A percentile compares a stretch with the other conserved stretches of the same genome.
Evolutionary conservation across 2,888 invertebrate genomes (phyloP).

Genomic region (Helleia helle): DNA sequence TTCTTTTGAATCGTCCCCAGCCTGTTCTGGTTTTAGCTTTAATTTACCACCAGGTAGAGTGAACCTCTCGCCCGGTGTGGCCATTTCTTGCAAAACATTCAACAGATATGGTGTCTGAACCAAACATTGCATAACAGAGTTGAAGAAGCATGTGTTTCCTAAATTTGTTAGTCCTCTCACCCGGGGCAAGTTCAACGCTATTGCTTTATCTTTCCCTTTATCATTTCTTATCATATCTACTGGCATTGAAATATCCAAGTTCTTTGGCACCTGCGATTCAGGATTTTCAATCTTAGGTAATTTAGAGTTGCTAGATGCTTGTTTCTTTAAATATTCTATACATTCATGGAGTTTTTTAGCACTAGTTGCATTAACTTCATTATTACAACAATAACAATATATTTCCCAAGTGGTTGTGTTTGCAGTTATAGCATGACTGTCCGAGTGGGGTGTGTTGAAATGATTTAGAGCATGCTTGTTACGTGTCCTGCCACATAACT

Average conservation of each 20-base stretch:
- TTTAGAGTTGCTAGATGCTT: slow-evolving; percentile 43
- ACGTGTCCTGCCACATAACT: slow-evolving; percentile 80
- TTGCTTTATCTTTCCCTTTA: slow-evolving; percentile 51
- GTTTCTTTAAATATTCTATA: slow-evolving; percentile 81
- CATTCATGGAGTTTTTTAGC: slow-evolving; percentile 82
- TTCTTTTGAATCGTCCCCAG: slow-evolving; percentile 59
- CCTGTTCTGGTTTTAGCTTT: slow-evolving; percentile 54
- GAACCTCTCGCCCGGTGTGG: slow-evolving; percentile 80
- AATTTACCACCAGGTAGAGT: slow-evolving; percentile 81
- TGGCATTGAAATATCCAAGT: slow-evolving; percentile 31
- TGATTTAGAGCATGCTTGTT: slow-evolving; percentile 84
- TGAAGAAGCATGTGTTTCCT: slow-evolving; percentile 98
- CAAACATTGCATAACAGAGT: slow-evolving; percentile 95
- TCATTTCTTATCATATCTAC: slow-evolving; percentile 39
- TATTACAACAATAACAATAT: slow-evolving; percentile 87
- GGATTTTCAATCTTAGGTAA: slow-evolving; percentile 45
- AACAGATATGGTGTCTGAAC: slow-evolving; percentile 88
- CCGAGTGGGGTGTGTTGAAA: slow-evolving; percentile 82
- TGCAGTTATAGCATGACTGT: slow-evolving; percentile 81
- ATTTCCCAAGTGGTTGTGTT: slow-evolving; percentile 82
- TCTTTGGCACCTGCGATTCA: slow-evolving; percentile 21
- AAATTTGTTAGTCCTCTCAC: slow-evolving; percentile 90
- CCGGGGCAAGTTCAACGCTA: slow-evolving; percentile 56
- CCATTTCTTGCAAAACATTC: slow-evolving; percentile 80
- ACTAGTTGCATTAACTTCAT: slow-evolving; percentile 75